Evolutionary conservation across 1,140 invertebrate species (phyloP), one percentile per base, ranked within the genome.

Genomic region (Vanessa tameamea): DNA sequence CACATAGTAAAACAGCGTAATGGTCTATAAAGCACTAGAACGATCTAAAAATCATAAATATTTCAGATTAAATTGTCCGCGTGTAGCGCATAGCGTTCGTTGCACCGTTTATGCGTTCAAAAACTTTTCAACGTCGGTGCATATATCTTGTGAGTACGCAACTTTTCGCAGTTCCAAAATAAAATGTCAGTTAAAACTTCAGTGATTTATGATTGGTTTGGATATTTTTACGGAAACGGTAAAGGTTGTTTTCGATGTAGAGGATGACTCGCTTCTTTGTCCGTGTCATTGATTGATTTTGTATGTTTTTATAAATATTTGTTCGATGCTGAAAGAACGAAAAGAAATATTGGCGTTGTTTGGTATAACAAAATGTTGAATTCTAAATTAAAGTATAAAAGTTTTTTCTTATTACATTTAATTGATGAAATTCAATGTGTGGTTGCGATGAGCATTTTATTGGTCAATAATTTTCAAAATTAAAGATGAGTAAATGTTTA

Each of bases 151-250:
- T 20, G 53, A 55, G 53, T 72, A 80, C 76, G 76, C 70, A 79
- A 85, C 79, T 82, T 83, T 82, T 74, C 78, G 77, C 78, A 84
- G 78, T 85, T 84, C 81, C 74, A 76, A 77, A 82, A 84, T 79
- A 84, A 81, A 86, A 81, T 81, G 81, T 82, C 83, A 79, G 81
- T 81, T 80, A 74, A 82, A 85, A 85, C 80, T 84, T 66, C 71
- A 59, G 76, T 83, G 82, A 87, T 87, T 84, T 87, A 84, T 81
- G 74, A 81, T 78, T 68, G 63, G 73, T 78, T 72, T 65, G 80
- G 75, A 78, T 82, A 83, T 82, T 84, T 83, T 83, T 75, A 68
- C 76, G 70, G 73, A 78, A 72, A 73, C 72, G 55, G 51, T 26
- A 73, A 82, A 77, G 76, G 75, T 83, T 82, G 82, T 84, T 87